These are phyloP conservation scores for Lordiphosa fenestrarum DNA, from an alignment of 2,888 invertebrate genomes.

Conservation along the genomic window DNA sequence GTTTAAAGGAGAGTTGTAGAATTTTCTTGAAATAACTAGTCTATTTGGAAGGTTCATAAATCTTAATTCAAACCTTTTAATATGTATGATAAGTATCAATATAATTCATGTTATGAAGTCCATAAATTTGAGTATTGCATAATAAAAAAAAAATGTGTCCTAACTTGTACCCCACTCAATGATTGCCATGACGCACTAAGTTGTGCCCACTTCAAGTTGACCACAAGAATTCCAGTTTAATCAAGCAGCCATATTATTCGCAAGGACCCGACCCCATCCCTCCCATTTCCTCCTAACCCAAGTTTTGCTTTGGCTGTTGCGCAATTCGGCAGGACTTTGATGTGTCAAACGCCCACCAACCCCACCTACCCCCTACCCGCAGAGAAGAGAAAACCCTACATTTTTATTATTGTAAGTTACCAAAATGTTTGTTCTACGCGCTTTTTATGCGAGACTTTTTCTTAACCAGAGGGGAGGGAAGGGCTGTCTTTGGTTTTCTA, in stretches of 20 bases:
- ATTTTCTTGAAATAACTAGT: too few species aligned
- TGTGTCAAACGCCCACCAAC: constrained; percentile 35
- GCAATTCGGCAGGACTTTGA: constrained; percentile 68
- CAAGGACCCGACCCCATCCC: not conserved
- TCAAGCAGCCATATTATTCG: constrained; percentile 15
- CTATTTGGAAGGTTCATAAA: too few species aligned
- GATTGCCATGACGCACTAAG: not conserved
- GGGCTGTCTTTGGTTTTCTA: constrained; percentile 58
- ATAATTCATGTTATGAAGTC: too few species aligned
- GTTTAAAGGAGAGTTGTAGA: too few species aligned
- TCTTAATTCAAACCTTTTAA: too few species aligned
- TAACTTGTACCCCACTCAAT: too few species aligned
- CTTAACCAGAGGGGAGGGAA: constrained; percentile 10
- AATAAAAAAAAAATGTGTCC: too few species aligned
- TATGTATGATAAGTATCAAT: too few species aligned
- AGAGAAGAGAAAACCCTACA: constrained; percentile 41
- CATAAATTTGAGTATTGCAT: too few species aligned
- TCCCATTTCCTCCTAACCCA: not conserved
- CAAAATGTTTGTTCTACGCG: constrained; percentile 51
- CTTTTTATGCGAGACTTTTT: constrained; percentile 33
- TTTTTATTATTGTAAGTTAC: constrained; percentile 39
- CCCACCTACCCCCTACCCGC: constrained; percentile 26
- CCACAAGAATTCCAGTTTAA: constrained; percentile 16
- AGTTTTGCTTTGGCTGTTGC: constrained; percentile 48
- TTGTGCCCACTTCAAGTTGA: constrained; percentile 2